These are phyloP conservation scores for Ptilonorhynchus violaceus DNA, from an alignment of 2,113 vertebrate genomes.

Conservation along the genomic window DNA sequence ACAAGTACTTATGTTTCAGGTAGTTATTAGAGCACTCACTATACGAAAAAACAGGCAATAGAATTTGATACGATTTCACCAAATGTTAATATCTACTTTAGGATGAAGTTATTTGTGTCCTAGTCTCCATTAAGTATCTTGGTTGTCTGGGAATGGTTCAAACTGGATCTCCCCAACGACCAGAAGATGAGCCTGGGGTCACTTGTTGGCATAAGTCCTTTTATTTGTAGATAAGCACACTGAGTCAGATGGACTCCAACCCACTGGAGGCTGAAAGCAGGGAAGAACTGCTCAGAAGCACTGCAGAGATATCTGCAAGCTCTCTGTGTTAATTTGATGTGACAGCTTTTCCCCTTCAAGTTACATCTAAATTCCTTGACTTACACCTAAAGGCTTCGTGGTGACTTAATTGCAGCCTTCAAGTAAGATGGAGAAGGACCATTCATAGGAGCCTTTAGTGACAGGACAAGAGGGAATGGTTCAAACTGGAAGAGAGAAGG, in stretches of 20 bases:
- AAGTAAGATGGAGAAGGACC: background rate
- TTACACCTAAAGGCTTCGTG: background rate
- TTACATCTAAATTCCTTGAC: background rate
- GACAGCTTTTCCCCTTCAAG: background rate
- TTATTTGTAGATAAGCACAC: background rate
- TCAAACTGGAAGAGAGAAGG: background rate
- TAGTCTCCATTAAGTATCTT: background rate
- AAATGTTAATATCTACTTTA: background rate
- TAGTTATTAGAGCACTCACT: background rate
- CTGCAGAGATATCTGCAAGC: background rate
- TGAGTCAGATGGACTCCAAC: background rate
- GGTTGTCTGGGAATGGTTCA: too few relatives aligned
- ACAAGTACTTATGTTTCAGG: background rate
- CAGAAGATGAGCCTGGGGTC: background rate
- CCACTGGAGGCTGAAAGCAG: background rate
- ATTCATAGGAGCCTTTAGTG: background rate
- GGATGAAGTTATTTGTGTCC: background rate
- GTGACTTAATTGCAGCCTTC: background rate
- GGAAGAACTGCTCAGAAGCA: background rate
- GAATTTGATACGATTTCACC: background rate
- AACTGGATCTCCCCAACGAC: rapidly evolving
- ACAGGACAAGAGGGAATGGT: background rate
- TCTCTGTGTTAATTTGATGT: background rate
- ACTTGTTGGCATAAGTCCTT: background rate
- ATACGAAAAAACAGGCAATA: background rate